Conservation (phyloP, 2,797 vertebrate genomes). For the Amblyraja radiata region DNA sequence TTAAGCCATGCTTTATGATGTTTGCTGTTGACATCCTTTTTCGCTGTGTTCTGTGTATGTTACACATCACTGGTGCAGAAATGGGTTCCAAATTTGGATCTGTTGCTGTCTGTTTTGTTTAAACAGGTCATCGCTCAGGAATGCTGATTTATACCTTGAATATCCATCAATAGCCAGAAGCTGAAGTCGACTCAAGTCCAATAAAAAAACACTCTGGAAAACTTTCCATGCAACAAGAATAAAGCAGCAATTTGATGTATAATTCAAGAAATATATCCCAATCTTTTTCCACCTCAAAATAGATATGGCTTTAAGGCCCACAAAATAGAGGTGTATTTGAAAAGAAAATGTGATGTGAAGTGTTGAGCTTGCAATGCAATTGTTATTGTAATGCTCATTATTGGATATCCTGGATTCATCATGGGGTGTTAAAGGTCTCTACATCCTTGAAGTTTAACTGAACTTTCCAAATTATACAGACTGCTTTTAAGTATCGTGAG, state of each 20-base stretch:
- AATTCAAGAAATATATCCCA: background rate
- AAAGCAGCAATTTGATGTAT: background rate
- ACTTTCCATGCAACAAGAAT: background rate
- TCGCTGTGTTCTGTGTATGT: background rate
- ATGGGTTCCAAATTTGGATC: slow-evolving; percentile 28
- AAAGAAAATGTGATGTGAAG: background rate
- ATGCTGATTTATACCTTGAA: slow-evolving; percentile 7
- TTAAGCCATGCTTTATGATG: background rate
- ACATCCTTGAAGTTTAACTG: background rate
- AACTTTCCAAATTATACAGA: background rate
- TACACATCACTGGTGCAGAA: background rate
- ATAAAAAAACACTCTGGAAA: slow-evolving; percentile 20
- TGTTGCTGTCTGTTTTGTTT: slow-evolving; percentile 17
- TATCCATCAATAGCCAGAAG: slow-evolving; percentile 14
- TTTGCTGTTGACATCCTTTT: background rate
- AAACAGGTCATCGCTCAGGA: slow-evolving; percentile 27
- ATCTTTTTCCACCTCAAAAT: background rate
- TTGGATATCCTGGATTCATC: background rate
- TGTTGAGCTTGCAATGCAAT: background rate
- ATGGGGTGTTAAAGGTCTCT: background rate
- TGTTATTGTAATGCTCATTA: background rate
- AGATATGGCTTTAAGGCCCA: background rate
- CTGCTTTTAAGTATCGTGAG: background rate
- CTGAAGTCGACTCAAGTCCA: background rate
- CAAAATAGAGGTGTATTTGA: background rate